A percentile compares a stretch with the other conserved stretches of the same genome.
Evolutionary conservation across 2,888 invertebrate species (phyloP).

Genomic region (Caenorhabditis parvicauda): DNA sequence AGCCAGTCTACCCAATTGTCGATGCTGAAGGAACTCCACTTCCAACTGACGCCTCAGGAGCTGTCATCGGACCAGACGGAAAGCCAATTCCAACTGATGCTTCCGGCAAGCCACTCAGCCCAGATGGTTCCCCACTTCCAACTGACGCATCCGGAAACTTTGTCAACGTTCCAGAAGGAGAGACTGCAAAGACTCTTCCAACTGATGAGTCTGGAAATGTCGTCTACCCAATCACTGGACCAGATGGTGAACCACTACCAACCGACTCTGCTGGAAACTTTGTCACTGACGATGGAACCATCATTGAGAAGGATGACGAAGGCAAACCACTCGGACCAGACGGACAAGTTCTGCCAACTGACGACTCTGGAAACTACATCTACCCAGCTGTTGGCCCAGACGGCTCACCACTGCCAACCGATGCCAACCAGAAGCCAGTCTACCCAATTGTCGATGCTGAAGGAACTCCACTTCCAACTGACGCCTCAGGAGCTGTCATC

Average conservation of each 20-base stretch:
- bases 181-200: slow-evolving; percentile 26
- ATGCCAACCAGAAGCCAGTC: slow-evolving; percentile 16
- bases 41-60: slow-evolving; percentile 34
- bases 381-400: slow-evolving; percentile 2
- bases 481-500: slow-evolving; percentile 21
- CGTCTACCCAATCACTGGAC: slow-evolving; percentile 22
- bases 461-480: slow-evolving; percentile 10
- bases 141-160: slow-evolving; percentile 26
- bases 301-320: slow-evolving; percentile 19
- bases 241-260: slow-evolving; percentile 17
- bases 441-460: slow-evolving; percentile 11
- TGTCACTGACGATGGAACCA: slow-evolving; percentile 9
- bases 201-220: slow-evolving; percentile 25
- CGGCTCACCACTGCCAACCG: slow-evolving; percentile 16
- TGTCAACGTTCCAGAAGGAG: slow-evolving; percentile 7
- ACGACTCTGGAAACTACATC: slow-evolving; percentile 7
- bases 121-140: slow-evolving; percentile 16
- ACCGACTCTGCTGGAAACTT: slow-evolving; percentile 11
- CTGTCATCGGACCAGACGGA: slow-evolving; percentile 33
- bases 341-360: slow-evolving; percentile 14
- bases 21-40: slow-evolving; percentile 22
- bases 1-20: slow-evolving; percentile 11
- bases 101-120: slow-evolving; percentile 7
- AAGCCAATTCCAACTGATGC: slow-evolving; percentile 33
- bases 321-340: slow-evolving; percentile 16